Evolutionary conservation across 2,888 invertebrate species (phyloP), one percentile per base, ranked within the genome.

Genomic region (Nomada hirtipes): DNA sequence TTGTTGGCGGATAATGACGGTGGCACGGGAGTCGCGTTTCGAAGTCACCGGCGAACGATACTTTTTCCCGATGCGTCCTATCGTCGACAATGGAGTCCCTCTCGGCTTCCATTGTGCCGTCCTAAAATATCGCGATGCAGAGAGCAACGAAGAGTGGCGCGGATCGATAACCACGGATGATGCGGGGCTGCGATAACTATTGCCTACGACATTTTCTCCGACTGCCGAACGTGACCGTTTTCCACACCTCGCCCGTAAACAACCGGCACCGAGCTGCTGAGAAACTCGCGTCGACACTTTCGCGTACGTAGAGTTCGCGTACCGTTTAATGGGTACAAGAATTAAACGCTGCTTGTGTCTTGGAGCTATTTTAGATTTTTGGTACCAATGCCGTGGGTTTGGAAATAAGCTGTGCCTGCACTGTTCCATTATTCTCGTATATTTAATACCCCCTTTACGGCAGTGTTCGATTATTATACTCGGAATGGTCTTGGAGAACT

Each of bases 91-190:
- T 79, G 80, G 81, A 75, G 44, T 69, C 60, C 76, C 73, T 73
- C 79, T 63, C 52, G 85, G 83, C 86, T 64, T 82, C 83, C 80
- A 88, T 88, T 83, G 86, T 86, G 72, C 76, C 79, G 69, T 88
- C 86, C 88, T 83, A 89, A 89, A 89, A 89, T 88, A 85, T 86
- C 86, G 83, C 79, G 84, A 87, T 87, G 79, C 77, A n/a, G 11
- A 18, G 44, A 65, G 65, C 55, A 64, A 65, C 59, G 23, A 64
- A 23, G 44, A 15, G 55, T 52, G 11, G 11, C 77, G 83, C 78
- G 88, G 90, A 90, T 89, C 90, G 89, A 90, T 91, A 89, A 86
- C 87, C 78, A 76, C 70, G 85, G 79, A 84, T 90, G 89, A 90
- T 88, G 89, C 87, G 87, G 87, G 84, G 83, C 83, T 84, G 83